A percentile compares a stretch with the other conserved stretches of the same genome.
Evolutionary conservation across 2,113 vertebrate species (phyloP).

Genomic region (Lophius piscatorius): DNA sequence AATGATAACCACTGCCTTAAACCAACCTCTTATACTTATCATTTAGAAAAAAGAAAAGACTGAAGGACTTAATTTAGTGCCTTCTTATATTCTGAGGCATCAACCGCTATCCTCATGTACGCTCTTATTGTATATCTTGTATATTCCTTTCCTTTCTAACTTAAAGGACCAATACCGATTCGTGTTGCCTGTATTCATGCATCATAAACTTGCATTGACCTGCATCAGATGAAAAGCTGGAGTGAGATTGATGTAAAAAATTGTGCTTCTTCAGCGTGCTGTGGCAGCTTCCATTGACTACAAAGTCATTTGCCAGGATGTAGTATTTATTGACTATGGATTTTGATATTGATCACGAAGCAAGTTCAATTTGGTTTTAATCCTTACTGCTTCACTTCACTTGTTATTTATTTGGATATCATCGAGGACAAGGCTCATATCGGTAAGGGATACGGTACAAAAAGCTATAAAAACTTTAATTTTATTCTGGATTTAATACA

Average conservation of each 20-base stretch:
- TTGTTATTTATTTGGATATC: slow-evolving; percentile 62
- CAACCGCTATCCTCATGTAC: slow-evolving; percentile 54
- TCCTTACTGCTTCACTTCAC: slow-evolving; percentile 38
- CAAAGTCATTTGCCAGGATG: slow-evolving; percentile 36
- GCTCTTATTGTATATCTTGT: slow-evolving; percentile 54
- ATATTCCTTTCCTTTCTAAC: slow-evolving; percentile 58
- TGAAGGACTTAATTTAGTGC: slow-evolving; percentile 70
- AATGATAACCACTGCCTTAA: slow-evolving; percentile 81
- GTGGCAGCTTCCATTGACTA: slow-evolving; percentile 56
- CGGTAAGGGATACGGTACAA: slow-evolving; percentile 24
- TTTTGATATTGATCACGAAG: slow-evolving; percentile 44
- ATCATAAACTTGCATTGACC: slow-evolving; percentile 34
- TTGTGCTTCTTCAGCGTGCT: slow-evolving; percentile 32
- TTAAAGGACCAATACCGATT: slow-evolving; percentile 48
- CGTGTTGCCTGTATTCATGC: slow-evolving; percentile 43
- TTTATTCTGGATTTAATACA: slow-evolving; percentile 31
- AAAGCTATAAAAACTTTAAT: slow-evolving; percentile 36
- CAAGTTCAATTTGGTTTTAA: slow-evolving; percentile 32
- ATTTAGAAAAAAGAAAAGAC: slow-evolving; percentile 52
- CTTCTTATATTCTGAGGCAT: slow-evolving; percentile 68
- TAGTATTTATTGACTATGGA: slow-evolving; percentile 64
- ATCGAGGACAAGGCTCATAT: slow-evolving; percentile 41
- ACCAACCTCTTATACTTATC: slow-evolving; percentile 54
- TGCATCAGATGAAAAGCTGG: slow-evolving; percentile 22
- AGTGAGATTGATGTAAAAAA: slow-evolving; percentile 20